A percentile compares a stretch with the other conserved stretches of the same genome.
Conservation (phyloP, 2,888 invertebrate genomes). For the Subacronicta megacephala region DNA sequence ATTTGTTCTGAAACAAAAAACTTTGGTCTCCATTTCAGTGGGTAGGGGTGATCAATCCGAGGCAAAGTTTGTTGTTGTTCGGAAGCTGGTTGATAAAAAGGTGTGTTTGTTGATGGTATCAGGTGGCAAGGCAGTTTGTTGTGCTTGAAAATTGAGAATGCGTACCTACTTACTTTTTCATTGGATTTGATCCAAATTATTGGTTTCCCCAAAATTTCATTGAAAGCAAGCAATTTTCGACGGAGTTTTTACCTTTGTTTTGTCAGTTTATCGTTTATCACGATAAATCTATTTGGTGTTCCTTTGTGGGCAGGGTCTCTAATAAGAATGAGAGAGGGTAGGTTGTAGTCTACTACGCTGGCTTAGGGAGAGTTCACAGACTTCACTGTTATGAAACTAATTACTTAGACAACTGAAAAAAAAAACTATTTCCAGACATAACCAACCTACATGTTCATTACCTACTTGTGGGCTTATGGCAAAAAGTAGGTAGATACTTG, state of each 20-base stretch:
- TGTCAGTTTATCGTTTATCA: too few species aligned
- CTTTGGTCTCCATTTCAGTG: constrained; percentile 25
- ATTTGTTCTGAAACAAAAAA: constrained; percentile 41
- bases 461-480: too few species aligned
- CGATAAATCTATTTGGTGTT: neutral
- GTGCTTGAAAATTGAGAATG: constrained; percentile 9
- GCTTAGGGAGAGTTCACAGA: too few species aligned
- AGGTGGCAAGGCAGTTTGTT: constrained; percentile 28
- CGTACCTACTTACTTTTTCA: neutral
- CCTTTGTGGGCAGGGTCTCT: too few species aligned
- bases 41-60: constrained; percentile 40
- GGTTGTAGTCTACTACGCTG: too few species aligned
- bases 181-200: neutral
- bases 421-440: too few species aligned
- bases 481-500: too few species aligned
- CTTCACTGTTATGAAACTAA: too few species aligned
- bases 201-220: neutral
- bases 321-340: too few species aligned
- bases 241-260: neutral
- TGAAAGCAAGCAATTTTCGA: neutral
- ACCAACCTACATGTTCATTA: too few species aligned
- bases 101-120: constrained; percentile 41
- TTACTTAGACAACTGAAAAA: too few species aligned
- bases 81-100: constrained; percentile 29
- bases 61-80: constrained; percentile 36